Evolutionary conservation across 2,113 vertebrate genomes (phyloP).

Genomic region (Mormyrus lacerda): DNA sequence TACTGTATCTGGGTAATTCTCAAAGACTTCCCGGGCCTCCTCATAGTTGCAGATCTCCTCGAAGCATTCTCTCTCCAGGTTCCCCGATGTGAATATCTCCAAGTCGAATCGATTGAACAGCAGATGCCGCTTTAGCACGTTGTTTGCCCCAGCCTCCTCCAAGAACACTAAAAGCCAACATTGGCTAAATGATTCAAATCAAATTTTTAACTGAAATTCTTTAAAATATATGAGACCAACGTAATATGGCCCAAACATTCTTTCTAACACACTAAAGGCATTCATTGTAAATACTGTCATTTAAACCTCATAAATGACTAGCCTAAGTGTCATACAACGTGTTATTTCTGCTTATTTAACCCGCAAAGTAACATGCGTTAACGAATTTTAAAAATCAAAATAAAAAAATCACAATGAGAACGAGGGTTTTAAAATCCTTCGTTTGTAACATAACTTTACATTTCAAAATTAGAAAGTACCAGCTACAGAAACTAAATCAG

Average conservation of each 20-base stretch:
- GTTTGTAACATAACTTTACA: background rate
- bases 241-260: background rate
- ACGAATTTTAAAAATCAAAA: background rate
- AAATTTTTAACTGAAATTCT: background rate
- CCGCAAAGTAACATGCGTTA: background rate
- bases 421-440: background rate
- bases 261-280: background rate
- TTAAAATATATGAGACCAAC: background rate
- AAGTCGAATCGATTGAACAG: constrained; percentile 87
- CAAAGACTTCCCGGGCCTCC: constrained; percentile 87
- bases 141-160: constrained; percentile 70
- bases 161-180: constrained; percentile 66
- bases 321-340: background rate
- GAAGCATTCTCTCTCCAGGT: constrained; percentile 86
- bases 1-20: constrained; percentile 75
- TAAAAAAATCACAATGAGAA: background rate
- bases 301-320: background rate
- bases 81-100: constrained; percentile 76
- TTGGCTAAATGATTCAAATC: constrained; percentile 5
- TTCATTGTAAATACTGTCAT: background rate
- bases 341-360: background rate
- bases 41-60: constrained; percentile 90
- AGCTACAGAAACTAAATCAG: background rate
- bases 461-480: background rate
- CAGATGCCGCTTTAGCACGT: constrained; percentile 77